A percentile compares a stretch with the other conserved stretches of the same genome.
Evolutionary conservation across 2,888 invertebrate genomes (phyloP).

Genomic region (Cheilosia soror): DNA sequence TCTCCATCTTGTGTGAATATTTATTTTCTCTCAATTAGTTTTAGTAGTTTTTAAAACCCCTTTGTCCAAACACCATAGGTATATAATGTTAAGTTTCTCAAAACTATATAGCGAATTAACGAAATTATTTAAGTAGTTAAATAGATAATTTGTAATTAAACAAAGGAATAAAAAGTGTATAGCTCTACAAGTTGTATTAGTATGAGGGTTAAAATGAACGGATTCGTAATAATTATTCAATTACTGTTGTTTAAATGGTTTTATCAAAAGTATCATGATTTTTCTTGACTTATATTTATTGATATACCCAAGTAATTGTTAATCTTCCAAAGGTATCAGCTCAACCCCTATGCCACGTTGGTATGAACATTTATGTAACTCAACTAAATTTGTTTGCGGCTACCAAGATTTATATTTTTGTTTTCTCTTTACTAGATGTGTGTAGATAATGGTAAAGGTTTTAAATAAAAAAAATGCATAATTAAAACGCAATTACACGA

Average conservation of each 20-base stretch:
- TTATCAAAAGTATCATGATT: background rate
- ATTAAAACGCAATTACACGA: background rate
- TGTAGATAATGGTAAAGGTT: slow-evolving; percentile 28
- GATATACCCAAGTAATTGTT: background rate
- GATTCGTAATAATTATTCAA: slow-evolving; percentile 37
- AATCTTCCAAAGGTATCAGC: background rate
- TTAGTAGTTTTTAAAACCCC: background rate
- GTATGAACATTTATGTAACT: too few relatives aligned
- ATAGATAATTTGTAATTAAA: slow-evolving; percentile 21
- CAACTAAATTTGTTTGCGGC: too few relatives aligned
- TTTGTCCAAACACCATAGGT: background rate
- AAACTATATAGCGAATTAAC: slow-evolving; percentile 8
- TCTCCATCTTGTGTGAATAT: slow-evolving; percentile 19
- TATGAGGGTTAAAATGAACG: slow-evolving; percentile 7
- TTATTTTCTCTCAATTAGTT: slow-evolving; percentile 4
- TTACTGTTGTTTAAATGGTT: slow-evolving; percentile 19
- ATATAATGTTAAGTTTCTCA: background rate
- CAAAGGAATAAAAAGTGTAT: background rate
- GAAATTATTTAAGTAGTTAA: slow-evolving; percentile 20
- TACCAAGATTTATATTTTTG: background rate
- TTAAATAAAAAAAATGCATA: background rate
- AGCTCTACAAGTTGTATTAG: background rate
- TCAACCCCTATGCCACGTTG: too few relatives aligned
- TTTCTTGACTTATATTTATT: background rate
- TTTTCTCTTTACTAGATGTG: slow-evolving; percentile 45